A percentile compares a stretch with the other conserved stretches of the same genome.
These are phyloP conservation scores for Leucoma salicis DNA, from an alignment of 2,888 invertebrate genomes.

Conservation along the genomic window DNA sequence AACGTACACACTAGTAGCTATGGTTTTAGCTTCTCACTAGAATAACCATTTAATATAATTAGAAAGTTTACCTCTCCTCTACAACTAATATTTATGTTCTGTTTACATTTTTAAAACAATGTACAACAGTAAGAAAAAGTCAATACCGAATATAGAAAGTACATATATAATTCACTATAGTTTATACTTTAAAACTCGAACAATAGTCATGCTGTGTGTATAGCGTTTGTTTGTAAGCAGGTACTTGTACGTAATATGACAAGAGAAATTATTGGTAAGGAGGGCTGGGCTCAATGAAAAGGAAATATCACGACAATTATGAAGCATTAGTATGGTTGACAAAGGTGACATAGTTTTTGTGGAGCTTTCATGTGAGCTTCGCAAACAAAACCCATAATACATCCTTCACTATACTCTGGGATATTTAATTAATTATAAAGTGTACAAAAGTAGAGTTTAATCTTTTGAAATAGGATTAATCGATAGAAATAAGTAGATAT, in stretches of 20 bases:
- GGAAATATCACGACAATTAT: conserved; percentile 75
- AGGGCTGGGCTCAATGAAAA: conserved; percentile 60
- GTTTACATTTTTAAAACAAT: too few species aligned
- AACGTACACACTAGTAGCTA: too few species aligned
- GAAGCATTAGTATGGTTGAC: conserved; percentile 62
- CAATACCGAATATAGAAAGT: conserved; percentile 19
- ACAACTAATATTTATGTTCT: too few species aligned
- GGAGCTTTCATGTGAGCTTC: conserved; percentile 47
- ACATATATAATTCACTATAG: conserved; percentile 17
- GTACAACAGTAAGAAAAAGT: too few species aligned
- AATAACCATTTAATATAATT: too few species aligned
- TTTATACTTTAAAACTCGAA: conserved; percentile 18
- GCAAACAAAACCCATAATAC: conserved; percentile 55
- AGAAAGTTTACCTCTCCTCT: too few species aligned
- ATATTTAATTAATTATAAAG: conserved; percentile 56
- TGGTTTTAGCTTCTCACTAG: too few species aligned
- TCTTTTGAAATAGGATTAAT: conserved; percentile 32
- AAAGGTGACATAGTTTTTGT: conserved; percentile 71
- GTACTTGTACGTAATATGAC: conserved; percentile 58
- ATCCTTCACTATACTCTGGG: conserved; percentile 38
- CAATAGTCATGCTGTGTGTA: conserved; percentile 43
- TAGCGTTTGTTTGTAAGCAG: conserved; percentile 37
- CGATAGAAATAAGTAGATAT: too few species aligned
- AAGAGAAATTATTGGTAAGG: conserved; percentile 65
- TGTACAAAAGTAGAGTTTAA: conserved; percentile 28